These are phyloP conservation scores for Agapornis canus DNA, from an alignment of 2,797 vertebrate species.

Conservation along the genomic window DNA sequence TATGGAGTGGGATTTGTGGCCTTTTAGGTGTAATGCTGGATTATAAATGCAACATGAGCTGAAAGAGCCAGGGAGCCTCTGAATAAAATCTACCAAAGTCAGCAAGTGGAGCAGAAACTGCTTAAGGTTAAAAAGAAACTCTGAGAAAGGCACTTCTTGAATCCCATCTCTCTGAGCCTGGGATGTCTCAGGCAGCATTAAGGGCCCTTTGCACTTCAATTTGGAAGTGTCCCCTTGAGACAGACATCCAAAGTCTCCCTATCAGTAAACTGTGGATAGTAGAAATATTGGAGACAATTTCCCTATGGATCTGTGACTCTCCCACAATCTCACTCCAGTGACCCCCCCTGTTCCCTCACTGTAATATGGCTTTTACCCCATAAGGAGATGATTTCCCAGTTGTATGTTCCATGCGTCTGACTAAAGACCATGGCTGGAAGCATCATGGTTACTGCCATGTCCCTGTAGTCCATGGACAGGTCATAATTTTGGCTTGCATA, in stretches of 20 bases:
- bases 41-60: background rate
- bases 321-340: background rate
- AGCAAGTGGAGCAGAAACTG: background rate
- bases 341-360: background rate
- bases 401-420: background rate
- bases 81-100: background rate
- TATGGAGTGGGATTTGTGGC: background rate
- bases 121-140: background rate
- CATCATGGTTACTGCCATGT: background rate
- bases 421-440: background rate
- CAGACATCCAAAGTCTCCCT: background rate
- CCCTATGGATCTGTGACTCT: background rate
- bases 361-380: background rate
- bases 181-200: background rate
- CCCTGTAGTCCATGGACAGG: background rate
- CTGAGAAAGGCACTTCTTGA: background rate
- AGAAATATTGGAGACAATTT: background rate
- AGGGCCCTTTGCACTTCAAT: background rate
- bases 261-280: background rate
- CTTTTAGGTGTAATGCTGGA: background rate
- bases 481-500: background rate
- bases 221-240: background rate
- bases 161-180: background rate
- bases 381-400: background rate
- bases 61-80: background rate